phyloP scores from a whole-genome alignment of 2,113 vertebrate species.

The Hippocampus guttulatus region DNA sequence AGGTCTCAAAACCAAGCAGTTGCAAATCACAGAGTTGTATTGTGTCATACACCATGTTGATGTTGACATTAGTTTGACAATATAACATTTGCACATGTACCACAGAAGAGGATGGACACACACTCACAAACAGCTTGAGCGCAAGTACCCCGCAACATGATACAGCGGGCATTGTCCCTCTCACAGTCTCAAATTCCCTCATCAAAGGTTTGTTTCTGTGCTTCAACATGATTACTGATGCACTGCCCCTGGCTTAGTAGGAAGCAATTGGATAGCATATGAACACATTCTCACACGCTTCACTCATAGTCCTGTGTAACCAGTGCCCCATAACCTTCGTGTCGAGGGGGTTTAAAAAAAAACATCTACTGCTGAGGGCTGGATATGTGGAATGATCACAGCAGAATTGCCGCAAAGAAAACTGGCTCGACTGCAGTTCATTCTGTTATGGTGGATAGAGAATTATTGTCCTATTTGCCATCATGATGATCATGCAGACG shows the following conservation, averaged over 20 bases:
- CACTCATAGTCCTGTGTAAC: conserved; percentile 14
- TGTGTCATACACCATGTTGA: neutral
- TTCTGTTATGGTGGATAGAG: conserved; percentile 7
- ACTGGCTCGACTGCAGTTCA: conserved; percentile 22
- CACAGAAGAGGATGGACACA: neutral
- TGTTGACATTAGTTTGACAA: conserved; percentile 11
- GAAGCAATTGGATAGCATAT: conserved; percentile 25
- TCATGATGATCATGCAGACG: neutral
- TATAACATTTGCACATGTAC: neutral
- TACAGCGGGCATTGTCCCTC: conserved; percentile 10
- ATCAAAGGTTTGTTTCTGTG: neutral
- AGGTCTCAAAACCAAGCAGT: neutral
- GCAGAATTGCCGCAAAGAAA: conserved; percentile 20
- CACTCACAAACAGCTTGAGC: conserved; percentile 10
- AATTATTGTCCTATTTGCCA: conserved; percentile 18
- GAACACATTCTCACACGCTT: conserved; percentile 4
- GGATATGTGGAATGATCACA: conserved; percentile 17
- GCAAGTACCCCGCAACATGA: conserved; percentile 22
- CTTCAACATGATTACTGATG: conserved; percentile 30
- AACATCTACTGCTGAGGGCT: conserved; percentile 7
- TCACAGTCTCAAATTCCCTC: conserved; percentile 8
- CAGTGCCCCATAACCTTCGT: conserved; percentile 32
- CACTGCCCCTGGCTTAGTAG: conserved; percentile 18
- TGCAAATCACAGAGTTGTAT: neutral
- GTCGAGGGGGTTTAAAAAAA: conserved; percentile 10